These are phyloP conservation scores for Chorisops tibialis DNA, from an alignment of 2,888 invertebrate species.

Conservation along the genomic window DNA sequence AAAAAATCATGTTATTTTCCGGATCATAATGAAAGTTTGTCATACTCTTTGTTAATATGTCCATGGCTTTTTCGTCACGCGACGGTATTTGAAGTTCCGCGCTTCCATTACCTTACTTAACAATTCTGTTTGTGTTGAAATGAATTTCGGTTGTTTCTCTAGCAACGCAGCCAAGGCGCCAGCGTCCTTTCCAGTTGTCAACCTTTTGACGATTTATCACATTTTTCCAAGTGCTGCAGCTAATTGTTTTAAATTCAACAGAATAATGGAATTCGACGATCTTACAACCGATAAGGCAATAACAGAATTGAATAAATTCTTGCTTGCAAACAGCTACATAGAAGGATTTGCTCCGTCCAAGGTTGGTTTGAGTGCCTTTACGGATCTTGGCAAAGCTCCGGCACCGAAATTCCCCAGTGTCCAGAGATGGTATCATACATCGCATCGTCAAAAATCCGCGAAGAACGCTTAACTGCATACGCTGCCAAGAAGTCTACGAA, in stretches of 20 bases:
- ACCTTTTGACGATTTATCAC: conserved; percentile 23
- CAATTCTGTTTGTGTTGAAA: too few species aligned
- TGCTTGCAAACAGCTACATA: conserved; percentile 84
- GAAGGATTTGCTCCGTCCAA: conserved; percentile 85
- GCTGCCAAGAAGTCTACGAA: conserved; percentile 94
- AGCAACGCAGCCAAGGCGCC: too few species aligned
- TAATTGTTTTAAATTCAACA: conserved; percentile 32
- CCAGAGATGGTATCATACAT: conserved; percentile 92
- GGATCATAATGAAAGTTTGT: too few species aligned
- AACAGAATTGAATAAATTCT: conserved; percentile 73
- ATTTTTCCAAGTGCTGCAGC: conserved; percentile 24
- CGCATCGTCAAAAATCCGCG: conserved; percentile 75
- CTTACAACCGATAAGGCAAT: conserved; percentile 80
- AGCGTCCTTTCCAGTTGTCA: conserved; percentile 34
- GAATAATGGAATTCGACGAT: conserved; percentile 80
- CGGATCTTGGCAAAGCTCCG: conserved; percentile 73
- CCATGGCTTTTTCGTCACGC: too few species aligned
- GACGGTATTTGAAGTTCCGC: too few species aligned
- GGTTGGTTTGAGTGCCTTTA: conserved; percentile 80
- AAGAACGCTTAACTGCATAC: conserved; percentile 88
- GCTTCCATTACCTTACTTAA: too few species aligned
- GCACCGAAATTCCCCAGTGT: conserved; percentile 64
- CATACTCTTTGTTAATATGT: too few species aligned
- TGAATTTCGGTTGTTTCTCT: too few species aligned
- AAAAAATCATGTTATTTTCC: too few species aligned